phyloP scores from a whole-genome alignment of 2,113 vertebrate species.

The Chloebia gouldiae region DNA sequence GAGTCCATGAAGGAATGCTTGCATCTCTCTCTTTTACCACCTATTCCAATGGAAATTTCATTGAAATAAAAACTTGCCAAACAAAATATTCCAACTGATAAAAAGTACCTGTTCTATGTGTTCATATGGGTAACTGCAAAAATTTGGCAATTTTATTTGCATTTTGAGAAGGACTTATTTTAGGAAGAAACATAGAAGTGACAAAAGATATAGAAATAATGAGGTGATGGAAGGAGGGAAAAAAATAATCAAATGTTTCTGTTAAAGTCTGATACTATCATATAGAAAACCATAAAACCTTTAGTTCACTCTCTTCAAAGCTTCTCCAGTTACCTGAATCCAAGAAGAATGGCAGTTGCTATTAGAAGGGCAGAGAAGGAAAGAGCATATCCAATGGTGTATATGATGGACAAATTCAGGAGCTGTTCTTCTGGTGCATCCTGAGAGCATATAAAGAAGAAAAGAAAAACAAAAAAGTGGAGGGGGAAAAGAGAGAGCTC shows the following conservation, averaged over 20 bases:
- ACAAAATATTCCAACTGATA: neutral
- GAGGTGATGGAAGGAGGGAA: neutral
- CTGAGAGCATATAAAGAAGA: slow-evolving; percentile 54
- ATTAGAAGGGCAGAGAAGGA: slow-evolving; percentile 80
- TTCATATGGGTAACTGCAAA: neutral
- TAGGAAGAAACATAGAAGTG: neutral
- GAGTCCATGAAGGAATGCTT: neutral
- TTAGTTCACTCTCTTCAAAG: neutral
- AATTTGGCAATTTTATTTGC: neutral
- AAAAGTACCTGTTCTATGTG: neutral
- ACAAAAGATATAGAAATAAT: neutral
- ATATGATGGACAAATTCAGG: slow-evolving; percentile 76
- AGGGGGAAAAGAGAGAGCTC: neutral
- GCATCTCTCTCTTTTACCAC: neutral
- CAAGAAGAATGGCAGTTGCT: slow-evolving; percentile 78
- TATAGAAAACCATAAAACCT: neutral
- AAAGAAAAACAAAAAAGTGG: neutral
- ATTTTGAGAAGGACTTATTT: neutral
- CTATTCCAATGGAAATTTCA: neutral
- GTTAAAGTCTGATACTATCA: neutral
- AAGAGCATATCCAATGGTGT: slow-evolving; percentile 81
- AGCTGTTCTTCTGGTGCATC: slow-evolving; percentile 71
- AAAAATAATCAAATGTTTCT: neutral
- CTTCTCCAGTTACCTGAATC: slow-evolving; percentile 76
- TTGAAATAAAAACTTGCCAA: neutral